A percentile compares a stretch with the other conserved stretches of the same genome.
phyloP scores from a whole-genome alignment of 2,888 invertebrate species.

The Poecilus cupreus region DNA sequence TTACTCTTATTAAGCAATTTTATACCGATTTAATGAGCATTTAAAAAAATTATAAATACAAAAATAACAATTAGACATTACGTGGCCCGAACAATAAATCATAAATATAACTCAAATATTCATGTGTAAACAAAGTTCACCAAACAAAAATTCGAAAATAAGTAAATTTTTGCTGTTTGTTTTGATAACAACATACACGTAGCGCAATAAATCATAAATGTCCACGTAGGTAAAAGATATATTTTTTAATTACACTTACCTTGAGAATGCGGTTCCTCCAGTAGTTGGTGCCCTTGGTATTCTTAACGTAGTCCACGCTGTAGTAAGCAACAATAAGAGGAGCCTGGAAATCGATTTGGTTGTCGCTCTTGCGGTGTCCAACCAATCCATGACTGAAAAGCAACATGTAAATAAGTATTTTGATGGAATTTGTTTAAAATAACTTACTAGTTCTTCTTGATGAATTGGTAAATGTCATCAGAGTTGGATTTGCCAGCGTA shows the following conservation, averaged over 20 bases:
- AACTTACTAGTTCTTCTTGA: conserved; percentile 90
- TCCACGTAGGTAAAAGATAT: not conserved
- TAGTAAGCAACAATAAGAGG: conserved; percentile 95
- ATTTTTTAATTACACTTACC: no score
- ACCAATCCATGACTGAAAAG: conserved; percentile 88
- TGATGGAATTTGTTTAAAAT: not conserved
- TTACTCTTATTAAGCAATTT: no score
- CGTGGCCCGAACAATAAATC: no score
- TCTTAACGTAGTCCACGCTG: conserved; percentile 96
- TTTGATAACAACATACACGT: not conserved
- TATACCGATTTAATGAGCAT: no score
- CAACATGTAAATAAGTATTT: not conserved
- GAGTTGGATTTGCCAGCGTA: conserved; percentile 84
- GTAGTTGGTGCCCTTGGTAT: conserved; percentile 98
- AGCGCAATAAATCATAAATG: not conserved
- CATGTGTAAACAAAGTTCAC: no score
- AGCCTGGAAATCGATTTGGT: conserved; percentile 88
- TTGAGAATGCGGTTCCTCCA: conserved; percentile 98
- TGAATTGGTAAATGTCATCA: conserved; percentile 85
- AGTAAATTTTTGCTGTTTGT: no score
- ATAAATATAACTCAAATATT: no score
- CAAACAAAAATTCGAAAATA: no score
- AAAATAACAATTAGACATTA: no score
- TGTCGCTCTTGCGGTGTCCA: conserved; percentile 91
- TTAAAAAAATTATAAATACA: no score